These are phyloP conservation scores for Crossaster papposus DNA, from an alignment of 53 echinoderm and acorn worm genomes.

Conservation along the genomic window DNA sequence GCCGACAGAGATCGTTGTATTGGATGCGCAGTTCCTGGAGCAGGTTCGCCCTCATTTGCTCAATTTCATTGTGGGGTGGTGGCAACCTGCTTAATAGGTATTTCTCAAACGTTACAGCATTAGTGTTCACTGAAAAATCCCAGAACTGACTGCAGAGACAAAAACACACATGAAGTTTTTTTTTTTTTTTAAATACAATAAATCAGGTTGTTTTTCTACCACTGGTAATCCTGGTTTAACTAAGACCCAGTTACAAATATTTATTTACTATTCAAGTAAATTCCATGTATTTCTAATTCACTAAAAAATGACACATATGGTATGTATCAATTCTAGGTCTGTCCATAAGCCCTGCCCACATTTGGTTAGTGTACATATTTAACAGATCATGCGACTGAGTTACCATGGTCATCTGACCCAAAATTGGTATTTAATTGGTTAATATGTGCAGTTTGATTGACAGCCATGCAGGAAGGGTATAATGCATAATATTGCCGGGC, in stretches of 20 bases:
- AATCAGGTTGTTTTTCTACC: neutral
- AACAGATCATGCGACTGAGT: too few species aligned
- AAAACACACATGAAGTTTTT: neutral
- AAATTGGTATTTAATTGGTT: neutral
- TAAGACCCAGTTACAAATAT: neutral
- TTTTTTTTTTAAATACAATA: neutral
- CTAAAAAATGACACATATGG: too few species aligned
- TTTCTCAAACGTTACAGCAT: conserved; percentile 81
- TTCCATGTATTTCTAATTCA: too few species aligned
- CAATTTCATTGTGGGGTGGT: conserved; percentile 94
- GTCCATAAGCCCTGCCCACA: too few species aligned
- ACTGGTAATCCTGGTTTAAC: too few species aligned
- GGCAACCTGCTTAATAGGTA: conserved; percentile 78
- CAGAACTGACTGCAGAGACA: conserved; percentile 72
- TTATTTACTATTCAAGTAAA: neutral
- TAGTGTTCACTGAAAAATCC: conserved; percentile 81
- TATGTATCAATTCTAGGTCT: too few species aligned
- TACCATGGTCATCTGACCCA: too few species aligned
- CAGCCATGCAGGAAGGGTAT: too few species aligned
- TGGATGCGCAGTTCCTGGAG: conserved; percentile 78
- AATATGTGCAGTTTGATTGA: neutral
- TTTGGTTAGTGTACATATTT: too few species aligned
- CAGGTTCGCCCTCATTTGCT: conserved; percentile 67
- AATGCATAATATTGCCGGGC: too few species aligned
- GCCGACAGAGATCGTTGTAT: conserved; percentile 82